Conservation (phyloP, 2,113 vertebrate genomes). For the Gasterosteus nipponicus region DNA sequence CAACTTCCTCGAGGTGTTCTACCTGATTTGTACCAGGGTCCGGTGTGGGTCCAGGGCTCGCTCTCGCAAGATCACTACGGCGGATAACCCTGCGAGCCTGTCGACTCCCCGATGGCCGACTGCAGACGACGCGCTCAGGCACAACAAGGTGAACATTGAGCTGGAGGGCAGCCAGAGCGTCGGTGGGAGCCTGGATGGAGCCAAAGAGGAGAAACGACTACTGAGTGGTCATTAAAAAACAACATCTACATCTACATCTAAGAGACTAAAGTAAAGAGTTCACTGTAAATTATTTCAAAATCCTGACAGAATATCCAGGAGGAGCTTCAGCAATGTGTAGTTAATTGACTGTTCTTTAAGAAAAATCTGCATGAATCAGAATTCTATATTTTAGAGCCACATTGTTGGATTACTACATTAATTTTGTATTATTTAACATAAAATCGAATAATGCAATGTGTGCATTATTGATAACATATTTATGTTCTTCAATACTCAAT, state of each 20-base stretch:
- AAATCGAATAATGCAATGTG: constrained; percentile 32
- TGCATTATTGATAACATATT: constrained; percentile 57
- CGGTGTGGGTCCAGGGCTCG: constrained; percentile 44
- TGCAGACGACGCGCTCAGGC: constrained; percentile 41
- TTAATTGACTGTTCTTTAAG: neutral
- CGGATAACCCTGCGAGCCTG: constrained; percentile 51
- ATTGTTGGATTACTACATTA: constrained; percentile 14
- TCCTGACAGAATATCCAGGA: neutral
- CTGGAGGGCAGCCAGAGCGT: constrained; percentile 68
- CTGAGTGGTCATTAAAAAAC: constrained; percentile 54
- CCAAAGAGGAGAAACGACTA: constrained; percentile 75
- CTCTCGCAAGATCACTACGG: constrained; percentile 25
- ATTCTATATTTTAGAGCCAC: neutral
- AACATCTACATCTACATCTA: neutral
- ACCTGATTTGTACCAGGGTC: constrained; percentile 75
- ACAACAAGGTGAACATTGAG: constrained; percentile 78
- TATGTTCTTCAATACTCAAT: constrained; percentile 23
- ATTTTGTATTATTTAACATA: constrained; percentile 14
- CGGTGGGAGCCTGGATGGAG: constrained; percentile 69
- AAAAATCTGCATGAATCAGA: constrained; percentile 1
- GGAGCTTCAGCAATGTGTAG: neutral
- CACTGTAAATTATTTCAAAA: neutral
- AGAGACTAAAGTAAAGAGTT: constrained; percentile 35
- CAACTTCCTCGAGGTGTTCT: constrained; percentile 81
- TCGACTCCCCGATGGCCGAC: constrained; percentile 17